Percentiles rank a stretch among this genome's conserved stretches.
These are phyloP conservation scores for Dicerorhinus sumatrensis DNA, from an alignment of 2,113 vertebrate genomes.

Conservation along the genomic window DNA sequence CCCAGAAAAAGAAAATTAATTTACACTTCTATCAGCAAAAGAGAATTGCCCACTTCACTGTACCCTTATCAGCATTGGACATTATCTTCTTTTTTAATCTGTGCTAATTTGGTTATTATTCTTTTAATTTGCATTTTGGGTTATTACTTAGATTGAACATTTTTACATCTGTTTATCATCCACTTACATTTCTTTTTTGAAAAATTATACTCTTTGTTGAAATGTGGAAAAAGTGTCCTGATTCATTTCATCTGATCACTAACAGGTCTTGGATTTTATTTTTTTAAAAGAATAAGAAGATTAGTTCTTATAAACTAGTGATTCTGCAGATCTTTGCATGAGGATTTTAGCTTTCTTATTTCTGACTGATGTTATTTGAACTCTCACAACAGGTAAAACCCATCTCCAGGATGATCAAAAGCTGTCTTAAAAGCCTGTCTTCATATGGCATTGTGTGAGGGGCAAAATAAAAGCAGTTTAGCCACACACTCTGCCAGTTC, in stretches of 20 bases:
- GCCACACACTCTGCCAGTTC: background rate
- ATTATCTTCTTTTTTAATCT: constrained; percentile 36
- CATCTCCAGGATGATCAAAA: background rate
- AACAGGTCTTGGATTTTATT: background rate
- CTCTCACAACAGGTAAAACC: background rate
- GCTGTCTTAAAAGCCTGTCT: background rate
- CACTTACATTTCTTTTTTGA: background rate
- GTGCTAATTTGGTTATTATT: constrained; percentile 25
- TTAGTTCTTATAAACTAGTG: background rate
- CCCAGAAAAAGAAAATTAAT: constrained; percentile 35
- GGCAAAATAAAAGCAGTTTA: background rate
- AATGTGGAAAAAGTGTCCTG: background rate
- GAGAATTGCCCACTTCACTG: background rate
- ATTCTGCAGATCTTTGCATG: background rate
- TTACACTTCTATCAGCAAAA: background rate
- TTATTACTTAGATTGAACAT: background rate
- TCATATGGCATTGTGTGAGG: background rate
- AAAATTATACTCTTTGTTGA: background rate
- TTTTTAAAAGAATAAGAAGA: background rate
- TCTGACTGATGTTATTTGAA: background rate
- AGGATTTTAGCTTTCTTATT: constrained; percentile 41
- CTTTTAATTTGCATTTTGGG: constrained; percentile 37
- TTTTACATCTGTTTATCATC: background rate
- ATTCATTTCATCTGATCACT: background rate
- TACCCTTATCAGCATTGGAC: background rate